A percentile compares a stretch with the other conserved stretches of the same genome.
Evolutionary conservation across 2,797 vertebrate genomes (phyloP).

Genomic region (Sebastolobus altivelis): DNA sequence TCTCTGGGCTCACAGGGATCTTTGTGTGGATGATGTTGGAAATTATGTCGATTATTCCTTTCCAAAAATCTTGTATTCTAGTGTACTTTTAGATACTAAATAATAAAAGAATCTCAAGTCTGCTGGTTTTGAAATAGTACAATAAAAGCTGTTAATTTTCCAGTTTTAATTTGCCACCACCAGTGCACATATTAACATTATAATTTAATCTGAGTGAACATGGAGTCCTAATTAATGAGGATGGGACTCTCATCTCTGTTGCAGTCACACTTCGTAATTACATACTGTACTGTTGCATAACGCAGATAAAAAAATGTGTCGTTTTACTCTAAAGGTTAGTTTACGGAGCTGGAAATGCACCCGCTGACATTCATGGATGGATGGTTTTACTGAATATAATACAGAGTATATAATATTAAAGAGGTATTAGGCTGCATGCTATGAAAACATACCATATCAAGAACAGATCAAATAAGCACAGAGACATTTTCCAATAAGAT

Average conservation of each 20-base stretch:
- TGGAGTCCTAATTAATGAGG: not conserved
- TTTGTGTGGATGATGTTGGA: too few relatives aligned
- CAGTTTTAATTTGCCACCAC: not conserved
- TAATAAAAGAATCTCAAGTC: not conserved
- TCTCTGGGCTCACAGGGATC: too few relatives aligned
- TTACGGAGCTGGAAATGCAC: not conserved
- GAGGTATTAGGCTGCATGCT: not conserved
- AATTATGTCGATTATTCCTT: too few relatives aligned
- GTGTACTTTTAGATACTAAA: not conserved
- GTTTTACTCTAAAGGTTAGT: not conserved
- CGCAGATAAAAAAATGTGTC: not conserved
- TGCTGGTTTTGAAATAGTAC: not conserved
- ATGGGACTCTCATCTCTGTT: not conserved
- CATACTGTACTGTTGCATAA: not conserved
- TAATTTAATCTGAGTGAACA: not conserved
- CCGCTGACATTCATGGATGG: not conserved
- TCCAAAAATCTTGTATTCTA: not conserved
- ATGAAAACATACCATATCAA: not conserved
- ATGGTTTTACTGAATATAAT: not conserved
- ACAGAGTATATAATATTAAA: not conserved
- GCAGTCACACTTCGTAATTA: not conserved
- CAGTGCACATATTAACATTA: not conserved
- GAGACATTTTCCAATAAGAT: not conserved
- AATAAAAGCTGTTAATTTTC: not conserved
- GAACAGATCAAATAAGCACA: not conserved